phyloP scores from a whole-genome alignment of 2,797 vertebrate genomes.

The Xyrichtys novacula region DNA sequence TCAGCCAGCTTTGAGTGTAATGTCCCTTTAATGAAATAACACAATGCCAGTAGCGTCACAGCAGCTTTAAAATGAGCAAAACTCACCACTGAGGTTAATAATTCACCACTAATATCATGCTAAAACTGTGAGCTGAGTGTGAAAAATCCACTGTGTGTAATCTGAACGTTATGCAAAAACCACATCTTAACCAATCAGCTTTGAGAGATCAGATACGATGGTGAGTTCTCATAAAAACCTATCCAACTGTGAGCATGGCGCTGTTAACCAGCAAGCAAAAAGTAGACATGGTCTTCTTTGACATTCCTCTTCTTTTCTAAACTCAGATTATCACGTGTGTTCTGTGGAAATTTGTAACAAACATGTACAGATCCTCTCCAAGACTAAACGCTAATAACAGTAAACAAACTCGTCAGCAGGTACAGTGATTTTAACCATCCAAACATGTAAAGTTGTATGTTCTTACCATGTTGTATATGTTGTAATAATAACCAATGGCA shows the following conservation, averaged over 20 bases:
- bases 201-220: conserved; percentile 22
- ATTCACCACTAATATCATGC: neutral
- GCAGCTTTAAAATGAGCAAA: conserved; percentile 6
- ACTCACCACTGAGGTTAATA: conserved; percentile 5
- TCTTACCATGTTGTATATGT: conserved; percentile 68
- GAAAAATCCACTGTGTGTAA: conserved; percentile 46
- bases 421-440: conserved; percentile 29
- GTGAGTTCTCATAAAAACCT: conserved; percentile 19
- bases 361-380: conserved; percentile 20
- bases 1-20: conserved; percentile 10
- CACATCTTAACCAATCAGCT: conserved; percentile 32
- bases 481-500: conserved; percentile 85
- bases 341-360: conserved; percentile 33
- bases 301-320: conserved; percentile 34
- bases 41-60: neutral
- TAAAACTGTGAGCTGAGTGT: conserved; percentile 44
- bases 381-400: neutral
- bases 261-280: conserved; percentile 9
- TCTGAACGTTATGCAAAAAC: conserved; percentile 55
- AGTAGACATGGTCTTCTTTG: conserved; percentile 1
- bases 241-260: conserved; percentile 36
- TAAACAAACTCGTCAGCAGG: conserved; percentile 24
- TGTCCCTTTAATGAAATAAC: conserved; percentile 17
- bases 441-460: conserved; percentile 49
- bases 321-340: neutral